phyloP scores from a whole-genome alignment of 2,113 vertebrate genomes.

The Spheniscus mendiculus region DNA sequence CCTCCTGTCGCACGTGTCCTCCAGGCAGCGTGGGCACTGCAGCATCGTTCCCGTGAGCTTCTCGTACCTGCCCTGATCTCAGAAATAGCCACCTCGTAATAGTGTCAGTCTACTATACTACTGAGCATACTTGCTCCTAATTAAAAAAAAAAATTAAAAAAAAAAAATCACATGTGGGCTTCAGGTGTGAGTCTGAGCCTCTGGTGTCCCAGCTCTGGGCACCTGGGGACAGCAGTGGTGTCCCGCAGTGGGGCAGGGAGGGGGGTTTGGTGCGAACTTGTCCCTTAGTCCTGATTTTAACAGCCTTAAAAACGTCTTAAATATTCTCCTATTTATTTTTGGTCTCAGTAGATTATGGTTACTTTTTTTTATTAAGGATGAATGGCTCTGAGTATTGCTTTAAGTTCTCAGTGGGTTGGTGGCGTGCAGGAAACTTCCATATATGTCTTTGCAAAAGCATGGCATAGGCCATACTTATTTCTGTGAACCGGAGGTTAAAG shows the following conservation, averaged over 20 bases:
- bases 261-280: neutral
- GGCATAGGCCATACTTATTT: accelerated
- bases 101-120: too few species aligned
- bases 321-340: neutral
- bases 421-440: neutral
- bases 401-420: neutral
- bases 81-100: neutral
- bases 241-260: neutral
- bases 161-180: too few species aligned
- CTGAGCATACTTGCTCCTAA: neutral
- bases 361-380: neutral
- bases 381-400: neutral
- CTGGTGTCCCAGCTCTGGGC: neutral
- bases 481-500: neutral
- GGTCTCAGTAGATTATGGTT: neutral
- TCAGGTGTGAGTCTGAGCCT: neutral
- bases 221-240: neutral
- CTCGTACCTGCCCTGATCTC: neutral
- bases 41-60: neutral
- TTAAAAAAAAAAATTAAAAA: too few species aligned
- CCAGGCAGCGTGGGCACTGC: neutral
- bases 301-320: neutral
- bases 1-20: neutral
- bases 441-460: neutral
- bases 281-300: neutral